phyloP scores from a whole-genome alignment of 2,888 invertebrate species.

The Volucella inflata region DNA sequence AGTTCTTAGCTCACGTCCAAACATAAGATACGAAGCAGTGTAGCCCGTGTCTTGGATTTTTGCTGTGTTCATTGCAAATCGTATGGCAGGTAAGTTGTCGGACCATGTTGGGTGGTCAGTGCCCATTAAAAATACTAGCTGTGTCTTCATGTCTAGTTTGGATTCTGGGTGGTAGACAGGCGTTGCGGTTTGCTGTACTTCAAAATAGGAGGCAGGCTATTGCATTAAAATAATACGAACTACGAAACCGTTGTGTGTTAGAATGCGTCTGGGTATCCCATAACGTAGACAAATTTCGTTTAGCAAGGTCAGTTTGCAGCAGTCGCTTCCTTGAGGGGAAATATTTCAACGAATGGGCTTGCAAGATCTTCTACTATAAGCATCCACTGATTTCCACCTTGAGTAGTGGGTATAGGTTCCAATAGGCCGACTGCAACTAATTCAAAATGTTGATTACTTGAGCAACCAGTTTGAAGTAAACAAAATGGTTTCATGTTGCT shows the following conservation, averaged over 20 bases:
- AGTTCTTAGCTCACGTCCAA: slow-evolving; percentile 27
- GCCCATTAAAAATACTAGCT: slow-evolving; percentile 5
- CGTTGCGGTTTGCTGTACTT: slow-evolving; percentile 65
- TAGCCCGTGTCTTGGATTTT: slow-evolving; percentile 34
- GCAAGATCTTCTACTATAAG: slow-evolving; percentile 78
- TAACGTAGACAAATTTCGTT: slow-evolving; percentile 77
- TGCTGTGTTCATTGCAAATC: slow-evolving; percentile 31
- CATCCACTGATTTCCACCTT: slow-evolving; percentile 77
- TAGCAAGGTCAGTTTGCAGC: slow-evolving; percentile 78
- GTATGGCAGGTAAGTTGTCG: slow-evolving; percentile 4
- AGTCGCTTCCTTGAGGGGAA: slow-evolving; percentile 78
- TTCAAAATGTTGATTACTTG: slow-evolving; percentile 72
- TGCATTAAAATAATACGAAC: slow-evolving; percentile 76
- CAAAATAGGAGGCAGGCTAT: slow-evolving; percentile 72
- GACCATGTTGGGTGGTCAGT: slow-evolving; percentile 18
- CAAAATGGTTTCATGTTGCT: slow-evolving; percentile 69
- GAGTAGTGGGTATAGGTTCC: too few species aligned
- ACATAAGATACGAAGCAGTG: slow-evolving; percentile 1
- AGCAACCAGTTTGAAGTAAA: slow-evolving; percentile 67
- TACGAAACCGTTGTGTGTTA: slow-evolving; percentile 24
- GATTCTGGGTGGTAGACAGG: slow-evolving; percentile 73
- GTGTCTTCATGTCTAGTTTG: slow-evolving; percentile 63
- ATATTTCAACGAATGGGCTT: slow-evolving; percentile 78
- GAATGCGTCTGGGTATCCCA: slow-evolving; percentile 79
- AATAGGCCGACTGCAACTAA: slow-evolving; percentile 45